Conservation (phyloP, 2,113 vertebrate genomes). For the Haemorhous mexicanus region DNA sequence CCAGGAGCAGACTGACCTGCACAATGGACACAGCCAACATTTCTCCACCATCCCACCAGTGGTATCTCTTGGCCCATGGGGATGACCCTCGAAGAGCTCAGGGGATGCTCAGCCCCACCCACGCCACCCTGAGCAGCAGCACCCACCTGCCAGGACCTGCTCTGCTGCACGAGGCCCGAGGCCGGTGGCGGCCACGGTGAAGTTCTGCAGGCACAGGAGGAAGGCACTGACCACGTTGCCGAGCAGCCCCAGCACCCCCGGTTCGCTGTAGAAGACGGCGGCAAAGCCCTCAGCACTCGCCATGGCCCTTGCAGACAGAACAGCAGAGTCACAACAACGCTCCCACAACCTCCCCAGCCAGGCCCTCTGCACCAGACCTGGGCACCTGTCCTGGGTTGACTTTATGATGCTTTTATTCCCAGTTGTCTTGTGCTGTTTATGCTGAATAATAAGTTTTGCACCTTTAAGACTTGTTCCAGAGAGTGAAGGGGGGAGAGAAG, state of each 20-base stretch:
- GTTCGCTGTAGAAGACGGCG: slow-evolving; percentile 88
- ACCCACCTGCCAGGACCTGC: slow-evolving; percentile 84
- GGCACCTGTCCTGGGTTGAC: neutral
- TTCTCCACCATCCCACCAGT: neutral
- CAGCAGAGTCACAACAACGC: neutral
- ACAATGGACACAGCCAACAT: rapidly evolving
- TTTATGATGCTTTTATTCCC: too few species aligned
- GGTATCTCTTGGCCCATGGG: rapidly evolving
- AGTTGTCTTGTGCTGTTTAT: too few species aligned
- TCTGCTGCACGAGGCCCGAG: slow-evolving; percentile 69
- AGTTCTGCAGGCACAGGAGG: slow-evolving; percentile 85
- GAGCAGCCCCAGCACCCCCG: slow-evolving; percentile 83
- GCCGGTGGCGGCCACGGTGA: slow-evolving; percentile 68
- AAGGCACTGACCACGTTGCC: slow-evolving; percentile 88
- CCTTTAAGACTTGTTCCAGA: too few species aligned
- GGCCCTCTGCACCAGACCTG: neutral
- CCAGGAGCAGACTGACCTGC: neutral
- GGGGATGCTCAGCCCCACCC: rapidly evolving
- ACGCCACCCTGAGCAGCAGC: rapidly evolving
- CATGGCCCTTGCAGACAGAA: slow-evolving; percentile 68
- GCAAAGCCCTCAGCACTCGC: slow-evolving; percentile 77
- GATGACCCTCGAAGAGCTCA: neutral
- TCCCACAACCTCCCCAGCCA: neutral
- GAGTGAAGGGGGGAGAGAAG: too few species aligned
- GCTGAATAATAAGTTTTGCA: too few species aligned